phyloP scores from a whole-genome alignment of 1,140 invertebrate species.

The Drosophila watanabei region DNA sequence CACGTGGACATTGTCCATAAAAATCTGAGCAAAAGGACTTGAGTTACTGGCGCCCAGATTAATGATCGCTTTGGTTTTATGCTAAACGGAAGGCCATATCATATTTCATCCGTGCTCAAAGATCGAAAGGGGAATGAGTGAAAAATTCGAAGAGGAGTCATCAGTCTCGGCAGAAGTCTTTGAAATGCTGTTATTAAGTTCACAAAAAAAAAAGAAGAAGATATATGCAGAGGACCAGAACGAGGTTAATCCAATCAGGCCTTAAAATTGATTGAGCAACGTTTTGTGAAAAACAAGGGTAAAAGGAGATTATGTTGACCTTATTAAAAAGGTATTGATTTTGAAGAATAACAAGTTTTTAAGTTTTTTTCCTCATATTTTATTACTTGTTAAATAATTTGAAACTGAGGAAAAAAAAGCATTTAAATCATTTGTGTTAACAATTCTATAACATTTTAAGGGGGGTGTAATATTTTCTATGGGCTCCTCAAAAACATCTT shows the following conservation, averaged over 20 bases:
- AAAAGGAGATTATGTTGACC: not conserved
- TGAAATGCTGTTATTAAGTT: constrained; percentile 31
- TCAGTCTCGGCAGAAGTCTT: constrained; percentile 25
- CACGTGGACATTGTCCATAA: constrained; percentile 32
- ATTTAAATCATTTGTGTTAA: too few relatives aligned
- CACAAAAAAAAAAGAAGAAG: constrained; percentile 8
- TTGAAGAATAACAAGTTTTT: not conserved
- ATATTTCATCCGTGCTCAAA: constrained; percentile 14
- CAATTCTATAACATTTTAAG: not conserved
- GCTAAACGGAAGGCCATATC: constrained; percentile 44
- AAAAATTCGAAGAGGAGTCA: constrained; percentile 5
- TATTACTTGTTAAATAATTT: not conserved
- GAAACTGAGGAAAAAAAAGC: not conserved
- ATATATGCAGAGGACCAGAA: constrained; percentile 6
- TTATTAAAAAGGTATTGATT: constrained; percentile 5
- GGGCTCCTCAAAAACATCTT: not conserved
- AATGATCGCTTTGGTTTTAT: constrained; percentile 25
- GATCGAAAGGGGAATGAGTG: constrained; percentile 8
- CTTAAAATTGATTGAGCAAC: constrained; percentile 24
- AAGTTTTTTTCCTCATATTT: not conserved
- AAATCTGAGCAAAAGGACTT: constrained; percentile 38
- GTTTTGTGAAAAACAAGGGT: constrained; percentile 2
- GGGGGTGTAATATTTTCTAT: not conserved
- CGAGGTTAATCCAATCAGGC: constrained; percentile 34
- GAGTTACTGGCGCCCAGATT: constrained; percentile 38